Percentiles rank a stretch among this genome's conserved stretches.
Conservation (phyloP, 2,888 invertebrate genomes). For the Drosophila eohydei region DNA sequence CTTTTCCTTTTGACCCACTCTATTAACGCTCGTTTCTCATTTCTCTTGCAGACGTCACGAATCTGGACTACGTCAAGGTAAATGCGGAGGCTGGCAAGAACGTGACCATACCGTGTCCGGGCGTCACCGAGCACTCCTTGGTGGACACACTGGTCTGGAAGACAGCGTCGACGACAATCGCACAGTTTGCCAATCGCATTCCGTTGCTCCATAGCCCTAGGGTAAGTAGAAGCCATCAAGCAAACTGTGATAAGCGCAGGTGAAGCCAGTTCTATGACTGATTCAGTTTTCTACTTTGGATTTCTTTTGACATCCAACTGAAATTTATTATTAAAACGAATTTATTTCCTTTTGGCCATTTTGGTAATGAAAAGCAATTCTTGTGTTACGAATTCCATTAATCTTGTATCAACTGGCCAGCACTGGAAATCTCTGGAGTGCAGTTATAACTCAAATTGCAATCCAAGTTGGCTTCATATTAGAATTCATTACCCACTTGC, state of each 20-base stretch:
- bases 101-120: conserved; percentile 88
- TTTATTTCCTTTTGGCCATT: not conserved
- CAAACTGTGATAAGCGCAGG: not conserved
- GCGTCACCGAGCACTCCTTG: conserved; percentile 88
- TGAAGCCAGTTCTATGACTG: not conserved
- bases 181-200: conserved; percentile 85
- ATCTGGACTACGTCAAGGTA: conserved; percentile 87
- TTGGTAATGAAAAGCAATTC: conserved; percentile 8
- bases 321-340: not conserved
- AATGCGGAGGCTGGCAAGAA: conserved; percentile 88
- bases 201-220: conserved; percentile 85
- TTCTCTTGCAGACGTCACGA: conserved; percentile 86
- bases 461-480: conserved; percentile 57
- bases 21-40: not conserved
- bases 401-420: conserved; percentile 12
- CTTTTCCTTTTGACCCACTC: conserved; percentile 11
- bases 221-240: conserved; percentile 76
- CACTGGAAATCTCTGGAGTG: conserved; percentile 13
- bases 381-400: conserved; percentile 13
- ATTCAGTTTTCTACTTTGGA: not conserved
- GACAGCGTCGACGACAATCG: conserved; percentile 84
- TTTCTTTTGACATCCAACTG: not conserved
- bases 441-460: conserved; percentile 35
- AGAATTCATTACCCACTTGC: conserved; percentile 68
- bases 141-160: conserved; percentile 88